phyloP scores from a whole-genome alignment of 2,888 invertebrate genomes.

The Drosophila kuntzei region DNA sequence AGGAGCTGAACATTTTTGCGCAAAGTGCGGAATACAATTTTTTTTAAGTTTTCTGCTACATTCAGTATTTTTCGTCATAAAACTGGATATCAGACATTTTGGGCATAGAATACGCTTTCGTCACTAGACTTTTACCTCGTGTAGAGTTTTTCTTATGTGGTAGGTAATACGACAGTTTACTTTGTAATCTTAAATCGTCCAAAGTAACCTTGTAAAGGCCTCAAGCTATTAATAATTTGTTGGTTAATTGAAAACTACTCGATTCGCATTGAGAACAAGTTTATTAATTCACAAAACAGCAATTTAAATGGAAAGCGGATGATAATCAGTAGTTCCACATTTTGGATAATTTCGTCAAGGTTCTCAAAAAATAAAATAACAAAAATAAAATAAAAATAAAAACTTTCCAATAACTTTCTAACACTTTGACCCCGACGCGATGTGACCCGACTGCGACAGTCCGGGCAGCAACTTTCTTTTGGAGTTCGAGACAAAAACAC shows the following conservation, averaged over 20 bases:
- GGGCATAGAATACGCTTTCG: too few species aligned
- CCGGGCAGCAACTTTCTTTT: slow-evolving; percentile 62
- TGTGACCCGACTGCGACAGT: slow-evolving; percentile 42
- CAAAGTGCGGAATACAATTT: too few species aligned
- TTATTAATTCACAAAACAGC: slow-evolving; percentile 27
- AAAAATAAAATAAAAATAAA: slow-evolving; percentile 7
- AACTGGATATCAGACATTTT: too few species aligned
- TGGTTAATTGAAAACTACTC: slow-evolving; percentile 12
- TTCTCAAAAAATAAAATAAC: slow-evolving; percentile 12
- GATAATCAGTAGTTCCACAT: slow-evolving; percentile 31
- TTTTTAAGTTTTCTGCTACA: too few species aligned
- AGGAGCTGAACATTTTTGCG: too few species aligned
- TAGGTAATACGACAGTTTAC: neutral
- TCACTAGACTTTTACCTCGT: too few species aligned
- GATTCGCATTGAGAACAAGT: slow-evolving; percentile 9
- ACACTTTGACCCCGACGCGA: slow-evolving; percentile 58
- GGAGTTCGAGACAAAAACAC: slow-evolving; percentile 9
- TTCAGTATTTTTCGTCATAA: too few species aligned
- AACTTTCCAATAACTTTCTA: slow-evolving; percentile 65
- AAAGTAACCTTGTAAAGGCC: neutral
- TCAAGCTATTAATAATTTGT: neutral
- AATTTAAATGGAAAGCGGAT: slow-evolving; percentile 23
- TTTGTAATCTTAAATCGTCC: neutral
- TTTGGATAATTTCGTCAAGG: neutral
- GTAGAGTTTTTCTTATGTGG: too few species aligned